Evolutionary conservation across 2,113 vertebrate species (phyloP).

Genomic region (Eolophus roseicapilla): DNA sequence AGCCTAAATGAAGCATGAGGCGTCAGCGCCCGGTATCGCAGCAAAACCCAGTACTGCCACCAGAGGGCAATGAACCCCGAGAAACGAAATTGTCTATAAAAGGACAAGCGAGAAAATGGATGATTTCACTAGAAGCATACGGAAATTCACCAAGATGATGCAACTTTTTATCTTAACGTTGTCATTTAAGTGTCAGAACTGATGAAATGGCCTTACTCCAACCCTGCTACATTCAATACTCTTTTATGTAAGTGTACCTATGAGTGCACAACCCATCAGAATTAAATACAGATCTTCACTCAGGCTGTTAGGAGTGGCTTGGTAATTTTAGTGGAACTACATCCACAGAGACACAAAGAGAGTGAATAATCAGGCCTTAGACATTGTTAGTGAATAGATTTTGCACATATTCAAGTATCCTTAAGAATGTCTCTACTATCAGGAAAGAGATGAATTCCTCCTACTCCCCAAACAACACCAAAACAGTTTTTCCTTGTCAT

Average conservation of each 20-base stretch:
- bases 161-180: neutral
- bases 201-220: neutral
- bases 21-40: neutral
- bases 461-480: neutral
- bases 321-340: neutral
- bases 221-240: neutral
- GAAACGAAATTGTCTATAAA: neutral
- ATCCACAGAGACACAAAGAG: neutral
- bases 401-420: neutral
- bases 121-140: neutral
- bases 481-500: neutral
- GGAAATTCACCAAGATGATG: neutral
- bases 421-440: neutral
- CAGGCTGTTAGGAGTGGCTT: neutral
- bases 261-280: neutral
- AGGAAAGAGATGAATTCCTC: neutral
- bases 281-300: neutral
- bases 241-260: neutral
- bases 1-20: neutral
- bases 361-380: neutral
- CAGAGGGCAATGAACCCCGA: constrained; percentile 15
- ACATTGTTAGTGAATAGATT: neutral
- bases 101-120: neutral
- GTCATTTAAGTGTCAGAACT: neutral
- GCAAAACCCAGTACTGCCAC: neutral